A percentile compares a stretch with the other conserved stretches of the same genome.
Conservation (phyloP, 53 echinoderm and acorn worm genomes). For the Temnopleurus reevesii region DNA sequence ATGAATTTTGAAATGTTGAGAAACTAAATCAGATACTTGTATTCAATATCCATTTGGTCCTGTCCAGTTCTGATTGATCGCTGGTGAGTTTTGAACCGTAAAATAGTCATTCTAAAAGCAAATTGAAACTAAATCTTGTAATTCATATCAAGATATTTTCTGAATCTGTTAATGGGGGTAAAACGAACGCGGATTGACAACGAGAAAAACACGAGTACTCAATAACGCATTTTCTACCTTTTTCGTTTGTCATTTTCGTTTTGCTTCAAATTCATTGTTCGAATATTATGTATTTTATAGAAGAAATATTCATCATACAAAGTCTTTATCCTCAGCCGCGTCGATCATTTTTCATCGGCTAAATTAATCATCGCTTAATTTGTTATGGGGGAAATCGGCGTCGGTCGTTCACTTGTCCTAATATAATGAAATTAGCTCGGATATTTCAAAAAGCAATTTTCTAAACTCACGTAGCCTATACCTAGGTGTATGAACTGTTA, state of each 20-base stretch:
- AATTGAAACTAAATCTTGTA: background rate
- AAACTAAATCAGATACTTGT: background rate
- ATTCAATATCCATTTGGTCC: background rate
- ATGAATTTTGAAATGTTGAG: background rate
- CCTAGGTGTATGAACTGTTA: too few relatives aligned
- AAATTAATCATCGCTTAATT: conserved; percentile 13
- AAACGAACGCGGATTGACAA: too few relatives aligned
- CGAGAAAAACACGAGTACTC: too few relatives aligned
- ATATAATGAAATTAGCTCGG: background rate
- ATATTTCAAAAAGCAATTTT: background rate
- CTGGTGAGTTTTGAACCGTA: background rate
- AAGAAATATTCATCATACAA: background rate
- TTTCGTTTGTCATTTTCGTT: background rate
- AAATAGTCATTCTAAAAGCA: background rate
- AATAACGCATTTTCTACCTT: too few relatives aligned
- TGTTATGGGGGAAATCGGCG: background rate
- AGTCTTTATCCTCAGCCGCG: background rate
- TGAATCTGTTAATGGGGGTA: too few relatives aligned
- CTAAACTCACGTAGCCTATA: too few relatives aligned
- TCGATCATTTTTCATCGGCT: background rate
- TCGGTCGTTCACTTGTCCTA: background rate
- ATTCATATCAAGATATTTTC: too few relatives aligned
- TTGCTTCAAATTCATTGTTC: background rate
- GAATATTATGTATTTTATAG: background rate
- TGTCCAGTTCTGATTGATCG: background rate